A percentile compares a stretch with the other conserved stretches of the same genome.
Conservation (phyloP, 2,797 vertebrate genomes). For the Echiichthys vipera region DNA sequence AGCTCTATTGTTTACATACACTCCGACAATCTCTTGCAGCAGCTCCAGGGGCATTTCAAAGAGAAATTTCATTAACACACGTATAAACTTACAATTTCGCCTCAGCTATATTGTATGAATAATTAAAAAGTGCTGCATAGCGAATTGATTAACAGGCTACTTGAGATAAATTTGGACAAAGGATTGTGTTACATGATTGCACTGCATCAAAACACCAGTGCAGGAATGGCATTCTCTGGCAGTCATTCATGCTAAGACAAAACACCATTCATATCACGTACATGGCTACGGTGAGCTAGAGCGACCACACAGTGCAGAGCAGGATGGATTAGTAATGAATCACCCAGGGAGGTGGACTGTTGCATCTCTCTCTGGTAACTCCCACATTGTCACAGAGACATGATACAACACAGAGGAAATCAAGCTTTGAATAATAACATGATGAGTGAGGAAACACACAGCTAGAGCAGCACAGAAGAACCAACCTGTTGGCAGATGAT, state of each 20-base stretch:
- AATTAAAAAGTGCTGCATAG: conserved; percentile 71
- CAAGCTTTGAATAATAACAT: conserved; percentile 23
- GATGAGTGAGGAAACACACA: conserved; percentile 21
- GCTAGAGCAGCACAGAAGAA: background rate
- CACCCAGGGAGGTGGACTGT: conserved; percentile 79
- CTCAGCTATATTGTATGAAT: conserved; percentile 61
- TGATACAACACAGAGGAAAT: conserved; percentile 54
- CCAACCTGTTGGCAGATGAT: conserved; percentile 71
- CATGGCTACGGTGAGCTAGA: conserved; percentile 72
- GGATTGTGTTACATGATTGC: conserved; percentile 50
- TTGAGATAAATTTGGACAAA: conserved; percentile 66
- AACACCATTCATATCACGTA: conserved; percentile 82
- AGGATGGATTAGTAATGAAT: conserved; percentile 79
- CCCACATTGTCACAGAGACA: conserved; percentile 71
- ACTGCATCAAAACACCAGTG: conserved; percentile 63
- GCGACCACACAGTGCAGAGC: conserved; percentile 77
- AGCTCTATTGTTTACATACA: conserved; percentile 56
- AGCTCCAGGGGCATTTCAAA: conserved; percentile 41
- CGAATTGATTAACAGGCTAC: conserved; percentile 58
- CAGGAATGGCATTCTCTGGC: conserved; percentile 66
- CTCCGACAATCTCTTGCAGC: conserved; percentile 41
- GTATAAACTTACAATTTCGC: conserved; percentile 47
- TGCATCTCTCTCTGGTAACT: conserved; percentile 75
- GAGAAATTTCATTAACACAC: conserved; percentile 44
- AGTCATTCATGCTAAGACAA: conserved; percentile 78